These are phyloP conservation scores for Cheirogaleus medius DNA, from an alignment of 2,113 vertebrate genomes.

Conservation along the genomic window DNA sequence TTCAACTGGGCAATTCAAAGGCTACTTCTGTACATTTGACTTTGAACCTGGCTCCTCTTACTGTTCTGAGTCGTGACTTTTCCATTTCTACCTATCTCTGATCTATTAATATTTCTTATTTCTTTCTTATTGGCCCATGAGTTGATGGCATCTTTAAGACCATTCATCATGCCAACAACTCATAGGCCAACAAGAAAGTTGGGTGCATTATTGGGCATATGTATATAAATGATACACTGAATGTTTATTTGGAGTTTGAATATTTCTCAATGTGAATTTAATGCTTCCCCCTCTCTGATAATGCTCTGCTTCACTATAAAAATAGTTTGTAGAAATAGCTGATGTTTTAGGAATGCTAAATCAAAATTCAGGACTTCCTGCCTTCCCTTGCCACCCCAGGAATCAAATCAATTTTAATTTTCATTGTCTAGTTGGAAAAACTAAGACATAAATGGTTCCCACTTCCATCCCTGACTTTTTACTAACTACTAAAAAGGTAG, in stretches of 20 bases:
- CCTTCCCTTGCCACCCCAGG: background rate
- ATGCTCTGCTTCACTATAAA: background rate
- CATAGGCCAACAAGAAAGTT: slow-evolving; percentile 32
- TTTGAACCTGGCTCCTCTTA: slow-evolving; percentile 73
- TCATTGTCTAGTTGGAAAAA: slow-evolving; percentile 21
- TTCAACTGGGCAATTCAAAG: fast-evolving
- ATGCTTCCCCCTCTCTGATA: background rate
- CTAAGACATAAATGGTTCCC: background rate
- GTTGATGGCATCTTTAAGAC: slow-evolving; percentile 7
- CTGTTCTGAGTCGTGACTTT: slow-evolving; percentile 61
- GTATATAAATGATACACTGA: slow-evolving; percentile 72
- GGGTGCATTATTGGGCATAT: slow-evolving; percentile 55
- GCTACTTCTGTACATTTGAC: slow-evolving; percentile 41
- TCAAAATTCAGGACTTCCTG: background rate
- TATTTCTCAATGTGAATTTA: slow-evolving; percentile 31
- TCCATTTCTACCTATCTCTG: background rate
- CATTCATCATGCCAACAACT: background rate
- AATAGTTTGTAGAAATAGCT: background rate
- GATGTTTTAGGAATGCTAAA: background rate
- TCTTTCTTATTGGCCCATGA: background rate
- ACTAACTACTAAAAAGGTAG: background rate
- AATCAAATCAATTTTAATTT: slow-evolving; percentile 31
- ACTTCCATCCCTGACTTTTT: background rate
- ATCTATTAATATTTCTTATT: background rate
- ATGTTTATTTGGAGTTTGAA: slow-evolving; percentile 72